These are phyloP conservation scores for Atlantisia rogersi DNA, from an alignment of 2,113 vertebrate genomes.

Conservation along the genomic window DNA sequence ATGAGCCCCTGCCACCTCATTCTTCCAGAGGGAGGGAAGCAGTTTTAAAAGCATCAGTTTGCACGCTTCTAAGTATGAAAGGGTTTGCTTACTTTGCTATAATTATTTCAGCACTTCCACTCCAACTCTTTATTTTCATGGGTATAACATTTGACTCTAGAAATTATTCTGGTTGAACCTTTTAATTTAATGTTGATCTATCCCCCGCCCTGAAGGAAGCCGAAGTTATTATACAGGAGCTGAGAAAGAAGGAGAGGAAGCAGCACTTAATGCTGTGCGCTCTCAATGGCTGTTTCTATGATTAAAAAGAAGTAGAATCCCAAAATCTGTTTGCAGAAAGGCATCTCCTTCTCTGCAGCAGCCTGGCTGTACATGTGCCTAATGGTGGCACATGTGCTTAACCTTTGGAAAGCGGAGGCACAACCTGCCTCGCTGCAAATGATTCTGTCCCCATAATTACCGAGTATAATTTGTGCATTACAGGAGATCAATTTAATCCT, in stretches of 20 bases:
- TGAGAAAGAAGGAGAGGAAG: neutral
- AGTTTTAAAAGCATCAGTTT: conserved; percentile 33
- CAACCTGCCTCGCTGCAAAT: rapidly evolving
- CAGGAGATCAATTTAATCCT: neutral
- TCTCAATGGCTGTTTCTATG: neutral
- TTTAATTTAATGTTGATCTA: conserved; percentile 38
- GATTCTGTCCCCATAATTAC: neutral
- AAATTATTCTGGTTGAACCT: conserved; percentile 14
- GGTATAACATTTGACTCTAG: neutral
- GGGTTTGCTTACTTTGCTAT: conserved; percentile 31
- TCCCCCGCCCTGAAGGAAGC: neutral
- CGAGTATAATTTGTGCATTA: neutral
- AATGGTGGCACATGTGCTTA: neutral
- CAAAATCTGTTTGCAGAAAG: neutral
- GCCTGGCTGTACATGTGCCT: neutral
- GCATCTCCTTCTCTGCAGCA: neutral
- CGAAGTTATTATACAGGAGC: neutral
- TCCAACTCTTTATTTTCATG: conserved; percentile 18
- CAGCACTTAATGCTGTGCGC: neutral
- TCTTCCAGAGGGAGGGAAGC: neutral
- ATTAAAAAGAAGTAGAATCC: neutral
- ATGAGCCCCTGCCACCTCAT: neutral
- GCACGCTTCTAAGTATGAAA: neutral
- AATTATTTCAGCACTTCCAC: conserved; percentile 43
- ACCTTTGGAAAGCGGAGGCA: neutral